A percentile compares a stretch with the other conserved stretches of the same genome.
Conservation (phyloP, 2,888 invertebrate species). For the Unio delphinus region DNA sequence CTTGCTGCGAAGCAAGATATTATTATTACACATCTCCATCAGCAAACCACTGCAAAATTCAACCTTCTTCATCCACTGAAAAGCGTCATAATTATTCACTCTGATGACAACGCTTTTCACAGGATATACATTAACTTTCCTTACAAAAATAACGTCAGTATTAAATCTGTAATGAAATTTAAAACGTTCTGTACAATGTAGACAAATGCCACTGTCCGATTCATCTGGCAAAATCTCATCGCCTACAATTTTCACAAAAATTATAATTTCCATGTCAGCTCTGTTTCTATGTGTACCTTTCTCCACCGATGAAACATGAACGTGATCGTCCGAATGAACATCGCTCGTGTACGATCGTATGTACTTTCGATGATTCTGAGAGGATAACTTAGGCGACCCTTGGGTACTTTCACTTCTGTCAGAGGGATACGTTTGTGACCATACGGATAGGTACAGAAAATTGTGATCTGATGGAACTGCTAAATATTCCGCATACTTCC, state of each 20-base stretch:
- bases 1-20: conserved; percentile 51
- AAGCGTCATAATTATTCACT: conserved; percentile 49
- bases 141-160: conserved; percentile 37
- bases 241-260: conserved; percentile 18
- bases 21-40: conserved; percentile 42
- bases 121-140: conserved; percentile 43
- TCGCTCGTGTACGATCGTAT: conserved; percentile 7
- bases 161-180: conserved; percentile 53
- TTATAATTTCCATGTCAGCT: conserved; percentile 17
- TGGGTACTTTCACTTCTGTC: conserved; percentile 7
- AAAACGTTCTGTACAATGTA: conserved; percentile 44
- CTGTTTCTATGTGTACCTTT: conserved; percentile 14
- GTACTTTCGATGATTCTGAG: conserved; percentile 15
- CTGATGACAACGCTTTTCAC: conserved; percentile 53
- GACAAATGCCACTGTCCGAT: conserved; percentile 7
- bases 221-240: conserved; percentile 25
- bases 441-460: conserved; percentile 26
- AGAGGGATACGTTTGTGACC: conserved; percentile 23
- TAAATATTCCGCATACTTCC: conserved; percentile 35
- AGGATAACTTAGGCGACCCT: conserved; percentile 4
- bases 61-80: conserved; percentile 52
- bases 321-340: conserved; percentile 9
- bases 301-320: conserved; percentile 10
- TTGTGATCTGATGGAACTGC: conserved; percentile 13
- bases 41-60: conserved; percentile 53